These are phyloP conservation scores for Pteria penguin DNA, from an alignment of 2,888 invertebrate genomes.

Conservation along the genomic window DNA sequence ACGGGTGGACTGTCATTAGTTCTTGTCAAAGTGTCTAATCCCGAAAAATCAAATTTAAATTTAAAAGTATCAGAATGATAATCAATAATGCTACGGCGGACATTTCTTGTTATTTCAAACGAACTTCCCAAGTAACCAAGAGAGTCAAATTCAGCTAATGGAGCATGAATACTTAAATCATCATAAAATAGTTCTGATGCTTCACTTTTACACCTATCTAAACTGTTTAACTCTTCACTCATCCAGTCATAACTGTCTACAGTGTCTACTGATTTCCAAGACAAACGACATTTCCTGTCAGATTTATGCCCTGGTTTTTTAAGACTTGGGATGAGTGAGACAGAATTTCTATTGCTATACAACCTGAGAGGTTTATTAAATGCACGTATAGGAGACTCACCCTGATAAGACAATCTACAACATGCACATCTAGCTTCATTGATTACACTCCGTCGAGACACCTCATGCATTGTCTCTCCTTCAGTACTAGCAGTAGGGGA, in stretches of 20 bases:
- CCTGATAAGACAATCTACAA: conserved; percentile 35
- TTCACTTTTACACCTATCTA: conserved; percentile 66
- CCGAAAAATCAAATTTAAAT: conserved; percentile 67
- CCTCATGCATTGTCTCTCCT: background rate
- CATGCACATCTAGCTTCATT: conserved; percentile 45
- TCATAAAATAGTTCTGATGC: conserved; percentile 64
- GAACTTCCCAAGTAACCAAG: conserved; percentile 60
- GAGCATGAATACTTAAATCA: conserved; percentile 66
- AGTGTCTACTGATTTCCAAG: conserved; percentile 70
- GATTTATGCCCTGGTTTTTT: conserved; percentile 51
- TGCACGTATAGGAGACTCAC: conserved; percentile 65
- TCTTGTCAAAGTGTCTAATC: conserved; percentile 48
- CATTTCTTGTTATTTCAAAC: conserved; percentile 15
- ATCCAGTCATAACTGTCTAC: conserved; percentile 66
- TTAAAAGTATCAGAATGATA: conserved; percentile 61
- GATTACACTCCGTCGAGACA: no score
- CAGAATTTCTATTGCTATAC: conserved; percentile 60
- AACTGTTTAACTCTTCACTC: conserved; percentile 57
- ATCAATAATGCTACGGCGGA: conserved; percentile 41
- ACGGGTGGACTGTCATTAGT: conserved; percentile 30
- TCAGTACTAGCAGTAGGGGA: no score
- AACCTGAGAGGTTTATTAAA: conserved; percentile 46
- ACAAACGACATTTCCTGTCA: conserved; percentile 59
- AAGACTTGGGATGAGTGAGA: conserved; percentile 61
- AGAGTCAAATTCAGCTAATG: conserved; percentile 69